Conservation (phyloP, 2,888 invertebrate species). For the Platycheirus albimanus region DNA sequence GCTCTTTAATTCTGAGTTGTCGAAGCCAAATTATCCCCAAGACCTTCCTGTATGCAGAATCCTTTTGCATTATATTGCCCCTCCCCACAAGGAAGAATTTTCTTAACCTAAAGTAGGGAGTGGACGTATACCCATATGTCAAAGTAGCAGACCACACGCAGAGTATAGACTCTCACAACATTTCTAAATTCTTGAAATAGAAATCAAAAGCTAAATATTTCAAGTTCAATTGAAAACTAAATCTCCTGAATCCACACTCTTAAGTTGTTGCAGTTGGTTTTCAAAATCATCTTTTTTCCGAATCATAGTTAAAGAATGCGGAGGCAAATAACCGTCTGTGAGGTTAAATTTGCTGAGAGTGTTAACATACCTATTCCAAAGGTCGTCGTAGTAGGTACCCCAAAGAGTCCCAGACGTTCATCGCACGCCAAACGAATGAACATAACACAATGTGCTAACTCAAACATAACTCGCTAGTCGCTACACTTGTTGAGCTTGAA, state of each 20-base stretch:
- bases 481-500: conserved; percentile 66
- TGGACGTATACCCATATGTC: no score
- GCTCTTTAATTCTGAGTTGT: no score
- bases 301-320: conserved; percentile 57
- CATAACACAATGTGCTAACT: conserved; percentile 21
- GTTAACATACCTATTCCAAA: conserved; percentile 69
- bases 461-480: conserved; percentile 17
- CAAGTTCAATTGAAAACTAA: conserved; percentile 25
- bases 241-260: not conserved
- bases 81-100: no score
- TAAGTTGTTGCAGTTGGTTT: not conserved
- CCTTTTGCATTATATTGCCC: no score
- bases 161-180: no score
- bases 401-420: conserved; percentile 59
- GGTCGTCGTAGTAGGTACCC: conserved; percentile 54
- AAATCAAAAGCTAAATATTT: no score
- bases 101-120: no score
- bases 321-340: conserved; percentile 65
- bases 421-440: not conserved
- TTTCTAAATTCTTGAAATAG: no score
- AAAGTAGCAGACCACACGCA: no score
- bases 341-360: conserved; percentile 58
- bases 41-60: no score
- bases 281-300: conserved; percentile 27
- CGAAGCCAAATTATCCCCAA: no score